phyloP scores from a whole-genome alignment of 1,140 invertebrate species.

The Zaprionus capensis region DNA sequence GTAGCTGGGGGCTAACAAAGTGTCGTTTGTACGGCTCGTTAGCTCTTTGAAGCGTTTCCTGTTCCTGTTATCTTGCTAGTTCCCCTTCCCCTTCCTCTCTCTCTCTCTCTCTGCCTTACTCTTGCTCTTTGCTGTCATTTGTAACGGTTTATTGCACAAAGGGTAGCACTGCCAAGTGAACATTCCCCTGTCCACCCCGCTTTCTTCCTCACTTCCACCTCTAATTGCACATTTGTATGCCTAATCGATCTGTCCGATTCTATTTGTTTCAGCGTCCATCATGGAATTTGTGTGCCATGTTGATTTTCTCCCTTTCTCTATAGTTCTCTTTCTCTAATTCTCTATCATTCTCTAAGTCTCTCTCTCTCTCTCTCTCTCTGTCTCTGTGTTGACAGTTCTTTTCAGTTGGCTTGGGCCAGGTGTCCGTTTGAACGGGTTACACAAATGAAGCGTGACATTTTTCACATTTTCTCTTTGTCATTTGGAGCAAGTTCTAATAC shows the following conservation, averaged over 20 bases:
- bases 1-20: not conserved
- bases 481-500: not conserved
- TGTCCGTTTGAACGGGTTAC: conserved; percentile 75
- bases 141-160: conserved; percentile 72
- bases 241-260: conserved; percentile 76
- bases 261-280: conserved; percentile 68
- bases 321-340: not conserved
- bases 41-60: conserved; percentile 53
- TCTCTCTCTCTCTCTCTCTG: conserved; percentile 5
- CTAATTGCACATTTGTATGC: conserved; percentile 81
- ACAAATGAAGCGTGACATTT: conserved; percentile 79
- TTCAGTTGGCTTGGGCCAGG: conserved; percentile 56
- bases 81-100: too few relatives aligned
- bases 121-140: conserved; percentile 46
- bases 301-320: conserved; percentile 36
- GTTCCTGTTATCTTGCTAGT: conserved; percentile 13
- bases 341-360: not conserved
- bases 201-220: conserved; percentile 30
- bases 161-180: conserved; percentile 52
- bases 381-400: conserved; percentile 38
- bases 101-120: not conserved
- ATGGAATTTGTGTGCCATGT: conserved; percentile 72
- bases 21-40: conserved; percentile 67
- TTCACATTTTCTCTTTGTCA: conserved; percentile 57
- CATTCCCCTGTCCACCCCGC: conserved; percentile 4